Percentiles rank a stretch among this genome's conserved stretches.
Conservation (phyloP, 2,888 invertebrate genomes). For the Drosophila formosana region DNA sequence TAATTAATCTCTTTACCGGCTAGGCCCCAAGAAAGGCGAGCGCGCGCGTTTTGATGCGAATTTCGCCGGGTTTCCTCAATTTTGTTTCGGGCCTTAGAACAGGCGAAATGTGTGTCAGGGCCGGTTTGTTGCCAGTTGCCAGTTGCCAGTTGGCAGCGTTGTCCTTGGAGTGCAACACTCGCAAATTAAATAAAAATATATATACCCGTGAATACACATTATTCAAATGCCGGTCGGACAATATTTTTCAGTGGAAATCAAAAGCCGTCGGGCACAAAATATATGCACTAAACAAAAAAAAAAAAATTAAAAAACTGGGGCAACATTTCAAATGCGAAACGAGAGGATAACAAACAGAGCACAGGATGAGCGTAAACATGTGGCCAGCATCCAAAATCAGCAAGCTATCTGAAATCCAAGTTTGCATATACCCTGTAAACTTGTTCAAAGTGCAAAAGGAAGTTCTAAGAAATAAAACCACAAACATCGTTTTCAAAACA, state of each 20-base stretch:
- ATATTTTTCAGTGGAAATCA: slow-evolving; percentile 49
- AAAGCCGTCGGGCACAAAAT: slow-evolving; percentile 23
- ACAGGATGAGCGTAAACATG: slow-evolving; percentile 18
- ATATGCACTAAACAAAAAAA: neutral
- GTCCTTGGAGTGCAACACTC: slow-evolving; percentile 57
- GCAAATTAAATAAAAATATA: slow-evolving; percentile 51
- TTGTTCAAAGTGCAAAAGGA: neutral
- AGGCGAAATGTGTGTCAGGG: slow-evolving; percentile 66
- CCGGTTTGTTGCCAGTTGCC: slow-evolving; percentile 10
- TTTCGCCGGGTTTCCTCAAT: slow-evolving; percentile 47
- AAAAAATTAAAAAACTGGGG: slow-evolving; percentile 30
- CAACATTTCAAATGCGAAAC: slow-evolving; percentile 38
- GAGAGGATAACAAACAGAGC: slow-evolving; percentile 50
- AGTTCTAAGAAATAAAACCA: too few relatives aligned
- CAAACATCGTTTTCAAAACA: too few relatives aligned
- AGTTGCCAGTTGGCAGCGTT: neutral
- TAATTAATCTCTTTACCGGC: slow-evolving; percentile 79
- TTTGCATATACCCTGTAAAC: neutral
- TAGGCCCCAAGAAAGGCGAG: slow-evolving; percentile 19
- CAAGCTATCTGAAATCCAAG: neutral
- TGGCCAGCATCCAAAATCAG: slow-evolving; percentile 9
- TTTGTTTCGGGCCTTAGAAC: neutral
- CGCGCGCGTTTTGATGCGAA: slow-evolving; percentile 59
- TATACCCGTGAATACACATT: slow-evolving; percentile 8
- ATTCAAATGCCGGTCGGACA: slow-evolving; percentile 39